phyloP scores from a whole-genome alignment of 2,888 invertebrate genomes.

The Tricholauxania praeusta region DNA sequence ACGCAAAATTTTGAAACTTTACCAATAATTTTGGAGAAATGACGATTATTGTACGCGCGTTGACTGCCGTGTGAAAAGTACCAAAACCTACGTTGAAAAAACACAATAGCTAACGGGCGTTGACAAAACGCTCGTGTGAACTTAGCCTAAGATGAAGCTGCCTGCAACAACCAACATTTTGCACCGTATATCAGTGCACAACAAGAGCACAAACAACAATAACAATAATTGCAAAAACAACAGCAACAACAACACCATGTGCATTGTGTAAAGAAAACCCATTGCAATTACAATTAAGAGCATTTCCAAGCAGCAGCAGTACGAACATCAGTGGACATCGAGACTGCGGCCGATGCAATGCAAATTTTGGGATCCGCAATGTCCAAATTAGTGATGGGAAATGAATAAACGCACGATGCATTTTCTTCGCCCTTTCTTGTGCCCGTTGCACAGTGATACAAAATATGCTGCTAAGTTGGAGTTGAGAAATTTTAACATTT shows the following conservation, averaged over 20 bases:
- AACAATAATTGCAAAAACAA: neutral
- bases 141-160: slow-evolving; percentile 28
- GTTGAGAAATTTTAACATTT: no score
- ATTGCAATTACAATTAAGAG: slow-evolving; percentile 25
- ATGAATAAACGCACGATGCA: neutral
- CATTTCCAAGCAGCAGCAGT: neutral
- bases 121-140: no score
- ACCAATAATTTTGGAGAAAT: no score
- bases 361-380: slow-evolving; percentile 21
- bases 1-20: no score
- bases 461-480: no score
- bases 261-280: slow-evolving; percentile 8
- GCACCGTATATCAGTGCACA: no score
- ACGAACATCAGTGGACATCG: no score
- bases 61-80: no score
- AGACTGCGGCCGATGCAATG: slow-evolving; percentile 19
- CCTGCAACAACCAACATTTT: neutral
- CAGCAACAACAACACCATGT: neutral
- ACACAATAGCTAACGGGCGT: no score
- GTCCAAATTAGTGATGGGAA: slow-evolving; percentile 23
- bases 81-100: no score
- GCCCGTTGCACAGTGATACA: neutral
- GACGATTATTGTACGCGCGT: no score
- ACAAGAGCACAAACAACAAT: slow-evolving; percentile 1
- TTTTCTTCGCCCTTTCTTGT: slow-evolving; percentile 14